Base-by-base conservation (phyloP, 2,113 vertebrate species). In the Sturnus vulgaris region DNA sequence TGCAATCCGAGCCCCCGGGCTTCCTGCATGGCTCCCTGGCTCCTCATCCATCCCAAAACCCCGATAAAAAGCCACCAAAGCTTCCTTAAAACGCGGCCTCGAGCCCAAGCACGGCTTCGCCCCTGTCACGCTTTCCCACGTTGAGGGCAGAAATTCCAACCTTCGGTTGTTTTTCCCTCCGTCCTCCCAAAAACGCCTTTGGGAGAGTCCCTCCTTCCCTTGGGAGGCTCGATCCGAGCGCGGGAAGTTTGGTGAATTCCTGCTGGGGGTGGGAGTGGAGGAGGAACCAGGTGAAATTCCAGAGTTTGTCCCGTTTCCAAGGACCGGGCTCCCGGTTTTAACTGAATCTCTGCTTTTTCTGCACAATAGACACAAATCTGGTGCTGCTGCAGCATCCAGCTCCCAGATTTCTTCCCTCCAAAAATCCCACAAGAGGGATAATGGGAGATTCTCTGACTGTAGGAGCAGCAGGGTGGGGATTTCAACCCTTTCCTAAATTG, bases 21-120 rank as follows among this genome's bases (percentile, higher is more conserved):
- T 3, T 52, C 85, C 40, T 1, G 17, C 4, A 0, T 31, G 12
- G 5, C 11, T 31, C 75, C 47, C 64, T 8, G 49, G 49, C 56
- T 63, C 66, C 57, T 25, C 57, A 19, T 22, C 60, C 39, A 7
- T 22, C 28, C 78, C n/a, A 9, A 14, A 25, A 18, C n/a, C 7
- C 6, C 1, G 11, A 35, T 23, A 22, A 68, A 68, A 77, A 72
- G 1, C 3, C 0, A 0, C 3, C 0, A 0, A 3, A 33, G 69
- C 55, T 20, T 15, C 2, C 19, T 24, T 5, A 6, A 50, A 72
- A 15, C 47, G 0, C 0, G 33, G 31, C 66, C 35, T 64, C 63
- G 75, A 42, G 6, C 35, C 46, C 52, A 2, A 52, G 12, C 15
- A 5, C 1, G 7, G 44, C 52, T 73, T 52, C 0, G 40, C 40